phyloP scores from a whole-genome alignment of 2,888 invertebrate genomes.

The Tenthredo livida region DNA sequence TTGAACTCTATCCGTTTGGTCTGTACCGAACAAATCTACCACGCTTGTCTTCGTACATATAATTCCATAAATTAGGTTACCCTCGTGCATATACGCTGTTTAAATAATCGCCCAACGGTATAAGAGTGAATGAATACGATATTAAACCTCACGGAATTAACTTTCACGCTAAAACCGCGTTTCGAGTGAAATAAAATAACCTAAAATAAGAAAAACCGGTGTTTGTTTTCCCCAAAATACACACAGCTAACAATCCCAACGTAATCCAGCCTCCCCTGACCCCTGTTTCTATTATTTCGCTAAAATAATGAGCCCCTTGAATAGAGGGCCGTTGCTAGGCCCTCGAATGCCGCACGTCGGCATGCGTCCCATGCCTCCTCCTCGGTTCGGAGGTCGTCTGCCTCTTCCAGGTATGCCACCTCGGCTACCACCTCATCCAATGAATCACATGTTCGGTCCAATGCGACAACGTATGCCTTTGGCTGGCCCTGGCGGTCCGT shows the following conservation, averaged over 20 bases:
- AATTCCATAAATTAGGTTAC: neutral
- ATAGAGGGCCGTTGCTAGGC: constrained; percentile 70
- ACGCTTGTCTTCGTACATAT: neutral
- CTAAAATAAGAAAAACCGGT: neutral
- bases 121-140: neutral
- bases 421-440: constrained; percentile 64
- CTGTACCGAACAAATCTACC: neutral
- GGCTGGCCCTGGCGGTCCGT: constrained; percentile 61
- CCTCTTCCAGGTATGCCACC: constrained; percentile 65
- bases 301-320: constrained; percentile 71
- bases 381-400: constrained; percentile 68
- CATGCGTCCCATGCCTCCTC: constrained; percentile 67
- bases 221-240: neutral
- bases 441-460: constrained; percentile 65
- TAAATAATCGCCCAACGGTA: neutral
- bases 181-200: neutral
- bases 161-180: neutral
- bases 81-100: neutral
- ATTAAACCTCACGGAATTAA: neutral
- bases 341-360: constrained; percentile 67
- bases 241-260: neutral
- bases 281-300: neutral
- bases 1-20: constrained; percentile 13
- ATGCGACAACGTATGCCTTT: constrained; percentile 65
- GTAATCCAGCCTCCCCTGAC: neutral